A percentile compares a stretch with the other conserved stretches of the same genome.
These are phyloP conservation scores for Iphiclides podalirius DNA, from an alignment of 2,888 invertebrate species.

Conservation along the genomic window DNA sequence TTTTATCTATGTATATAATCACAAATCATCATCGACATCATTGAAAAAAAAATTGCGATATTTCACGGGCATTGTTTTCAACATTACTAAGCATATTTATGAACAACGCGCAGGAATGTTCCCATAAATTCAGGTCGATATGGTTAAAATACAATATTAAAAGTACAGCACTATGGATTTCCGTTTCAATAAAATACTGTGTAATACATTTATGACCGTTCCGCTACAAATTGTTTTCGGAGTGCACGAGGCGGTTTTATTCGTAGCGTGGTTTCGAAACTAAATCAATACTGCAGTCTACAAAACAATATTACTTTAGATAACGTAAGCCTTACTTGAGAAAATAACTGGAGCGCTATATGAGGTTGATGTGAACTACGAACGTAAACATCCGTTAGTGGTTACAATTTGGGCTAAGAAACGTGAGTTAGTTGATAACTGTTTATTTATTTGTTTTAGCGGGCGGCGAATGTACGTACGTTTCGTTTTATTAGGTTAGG, in stretches of 20 bases:
- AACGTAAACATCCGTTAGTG: slow-evolving; percentile 13
- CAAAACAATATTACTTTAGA: slow-evolving; percentile 1
- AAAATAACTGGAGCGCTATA: neutral
- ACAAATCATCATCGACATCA: too few relatives aligned
- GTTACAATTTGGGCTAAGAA: slow-evolving; percentile 7
- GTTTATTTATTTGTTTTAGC: slow-evolving; percentile 2
- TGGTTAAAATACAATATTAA: too few relatives aligned
- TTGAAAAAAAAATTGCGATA: too few relatives aligned
- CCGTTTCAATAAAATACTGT: too few relatives aligned
- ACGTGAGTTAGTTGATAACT: slow-evolving; percentile 2
- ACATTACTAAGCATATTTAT: too few relatives aligned
- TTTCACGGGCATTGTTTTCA: too few relatives aligned
- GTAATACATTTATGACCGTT: too few relatives aligned
- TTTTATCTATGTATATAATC: too few relatives aligned
- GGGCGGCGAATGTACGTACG: neutral
- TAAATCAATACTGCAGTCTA: neutral
- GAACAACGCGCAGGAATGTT: too few relatives aligned
- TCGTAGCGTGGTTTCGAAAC: neutral
- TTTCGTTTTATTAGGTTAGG: neutral
- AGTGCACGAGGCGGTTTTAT: slow-evolving; percentile 3
- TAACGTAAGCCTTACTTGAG: slow-evolving; percentile 5
- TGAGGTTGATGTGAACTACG: slow-evolving; percentile 9
- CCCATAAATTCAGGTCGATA: too few relatives aligned
- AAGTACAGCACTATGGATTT: too few relatives aligned
- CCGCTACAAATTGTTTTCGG: slow-evolving; percentile 9